Conservation (phyloP, 2,888 invertebrate genomes). For the Aradus depressus region DNA sequence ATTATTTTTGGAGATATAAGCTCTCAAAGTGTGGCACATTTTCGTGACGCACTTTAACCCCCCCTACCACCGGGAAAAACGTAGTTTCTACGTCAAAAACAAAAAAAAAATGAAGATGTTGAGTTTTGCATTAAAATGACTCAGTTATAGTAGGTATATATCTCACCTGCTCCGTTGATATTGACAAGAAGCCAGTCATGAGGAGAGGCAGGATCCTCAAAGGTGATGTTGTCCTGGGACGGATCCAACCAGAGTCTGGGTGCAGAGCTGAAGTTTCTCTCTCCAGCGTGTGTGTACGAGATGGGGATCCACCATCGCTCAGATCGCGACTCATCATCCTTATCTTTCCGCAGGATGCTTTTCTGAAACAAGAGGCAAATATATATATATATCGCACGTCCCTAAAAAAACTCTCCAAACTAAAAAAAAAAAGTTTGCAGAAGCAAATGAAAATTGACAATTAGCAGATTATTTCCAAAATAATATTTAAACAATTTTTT, state of each 20-base stretch:
- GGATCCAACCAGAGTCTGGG: constrained; percentile 26
- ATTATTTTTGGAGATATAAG: no score
- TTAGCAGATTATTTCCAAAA: no score
- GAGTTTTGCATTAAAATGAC: background rate
- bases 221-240: constrained; percentile 10
- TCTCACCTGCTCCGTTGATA: constrained; percentile 25
- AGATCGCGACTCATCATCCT: constrained; percentile 17
- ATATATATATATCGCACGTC: no score
- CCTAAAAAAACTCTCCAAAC: no score
- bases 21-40: no score
- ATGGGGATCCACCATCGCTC: constrained; percentile 28
- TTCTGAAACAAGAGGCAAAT: no score
- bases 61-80: no score
- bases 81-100: no score
- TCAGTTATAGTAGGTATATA: background rate
- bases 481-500: no score
- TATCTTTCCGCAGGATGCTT: constrained; percentile 22
- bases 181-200: constrained; percentile 26
- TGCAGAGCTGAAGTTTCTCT: constrained; percentile 19
- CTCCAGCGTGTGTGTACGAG: constrained; percentile 21
- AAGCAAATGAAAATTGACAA: no score
- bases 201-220: constrained; percentile 21
- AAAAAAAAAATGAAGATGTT: background rate
- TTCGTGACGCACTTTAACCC: no score
- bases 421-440: no score